Evolutionary conservation across 1,140 invertebrate genomes (phyloP).

Genomic region (Panagrolaimus sp.): DNA sequence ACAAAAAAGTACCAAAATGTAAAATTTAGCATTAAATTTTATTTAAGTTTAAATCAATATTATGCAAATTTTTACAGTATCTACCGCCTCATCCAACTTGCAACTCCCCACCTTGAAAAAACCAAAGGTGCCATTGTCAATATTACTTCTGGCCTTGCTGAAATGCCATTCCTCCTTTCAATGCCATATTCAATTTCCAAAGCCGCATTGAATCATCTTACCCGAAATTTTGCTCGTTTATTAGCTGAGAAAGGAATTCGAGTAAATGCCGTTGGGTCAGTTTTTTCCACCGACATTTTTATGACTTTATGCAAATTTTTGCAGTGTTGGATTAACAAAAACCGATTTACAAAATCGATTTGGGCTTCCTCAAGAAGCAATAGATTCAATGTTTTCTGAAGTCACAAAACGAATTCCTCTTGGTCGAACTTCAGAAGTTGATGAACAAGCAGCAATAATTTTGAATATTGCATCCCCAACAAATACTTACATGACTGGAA

Average conservation of each 20-base stretch:
- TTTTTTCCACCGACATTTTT: neutral
- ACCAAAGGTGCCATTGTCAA: constrained; percentile 74
- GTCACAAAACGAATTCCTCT: neutral
- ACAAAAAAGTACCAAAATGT: no score
- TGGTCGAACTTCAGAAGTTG: constrained; percentile 4
- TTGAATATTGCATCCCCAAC: neutral
- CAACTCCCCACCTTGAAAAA: constrained; percentile 75
- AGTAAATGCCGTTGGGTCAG: constrained; percentile 66
- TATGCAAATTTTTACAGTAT: constrained; percentile 3
- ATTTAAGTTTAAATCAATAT: no score
- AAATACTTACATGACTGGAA: neutral
- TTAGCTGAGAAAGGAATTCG: constrained; percentile 72
- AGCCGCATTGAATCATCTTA: constrained; percentile 80
- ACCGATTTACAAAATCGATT: neutral
- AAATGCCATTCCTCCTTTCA: constrained; percentile 64
- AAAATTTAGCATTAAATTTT: no score
- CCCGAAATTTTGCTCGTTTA: constrained; percentile 72
- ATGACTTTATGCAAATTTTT: neutral
- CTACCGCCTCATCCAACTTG: constrained; percentile 67
- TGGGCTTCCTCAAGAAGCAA: neutral
- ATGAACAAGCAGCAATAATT: constrained; percentile 3
- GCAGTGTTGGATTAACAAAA: constrained; percentile 65
- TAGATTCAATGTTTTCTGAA: neutral
- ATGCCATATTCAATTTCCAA: constrained; percentile 76
- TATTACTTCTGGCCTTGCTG: constrained; percentile 79